Base-by-base conservation (phyloP, 2,113 vertebrate genomes). In the Ageneiosus marmoratus region DNA sequence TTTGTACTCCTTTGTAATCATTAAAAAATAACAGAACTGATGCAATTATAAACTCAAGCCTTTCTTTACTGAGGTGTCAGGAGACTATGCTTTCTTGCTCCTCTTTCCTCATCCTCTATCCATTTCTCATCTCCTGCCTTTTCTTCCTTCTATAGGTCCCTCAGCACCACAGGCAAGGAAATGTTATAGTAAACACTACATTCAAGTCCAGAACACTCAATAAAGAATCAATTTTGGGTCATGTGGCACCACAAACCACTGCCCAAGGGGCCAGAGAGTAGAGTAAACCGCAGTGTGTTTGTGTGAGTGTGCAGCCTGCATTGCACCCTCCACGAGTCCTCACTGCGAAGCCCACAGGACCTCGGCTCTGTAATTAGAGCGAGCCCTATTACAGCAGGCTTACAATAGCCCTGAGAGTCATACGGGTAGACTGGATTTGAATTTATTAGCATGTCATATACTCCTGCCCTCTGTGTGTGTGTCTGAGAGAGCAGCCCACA, bases 161-260 rank as follows among this genome's bases (percentile, higher is more conserved):
- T 53, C 22, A 85, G 63, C 79, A 86, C 88, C 89, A 85, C 82
- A 74, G 89, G 90, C 84, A 81, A 62, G 81, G 79, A 85, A 83
- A 89, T 86, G 87, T 88, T 89, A 89, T 88, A 89, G 89, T 88
- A 86, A 90, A 90, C 88, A 87, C 88, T 80, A 85, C 86, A 83
- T 87, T 89, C 86, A 86, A 69, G 72, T 81, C 85, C 65, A 72
- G 83, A 86, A 89, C 86, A 87, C 72, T 89, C 86, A 80, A 88
- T 70, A 87, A 85, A 89, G 89, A 91, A 91, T 90, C 88, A n/a
- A 88, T 90, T 88, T 88, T 65, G 81, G 82, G 84, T 83, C 65
- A 81, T 78, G 72, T 72, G 78, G 37, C 70, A 58, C 56, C 77
- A 60, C 77, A 86, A 87, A 87, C 87, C 41, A 70, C 85, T 75